These are phyloP conservation scores for Prunella himalayana DNA, from an alignment of 2,113 vertebrate species.

Conservation along the genomic window DNA sequence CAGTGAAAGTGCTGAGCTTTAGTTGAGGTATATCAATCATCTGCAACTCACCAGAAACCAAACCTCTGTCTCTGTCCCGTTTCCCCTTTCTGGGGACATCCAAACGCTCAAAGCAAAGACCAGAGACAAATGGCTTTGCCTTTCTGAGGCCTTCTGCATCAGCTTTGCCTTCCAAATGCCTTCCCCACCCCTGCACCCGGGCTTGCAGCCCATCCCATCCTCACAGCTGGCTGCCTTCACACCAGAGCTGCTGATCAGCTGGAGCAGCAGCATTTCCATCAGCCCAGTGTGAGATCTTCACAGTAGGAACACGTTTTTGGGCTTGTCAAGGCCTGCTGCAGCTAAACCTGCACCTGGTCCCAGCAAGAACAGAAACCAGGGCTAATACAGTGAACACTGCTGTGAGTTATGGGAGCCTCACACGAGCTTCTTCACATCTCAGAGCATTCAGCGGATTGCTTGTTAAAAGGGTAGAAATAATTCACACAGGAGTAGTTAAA, in stretches of 20 bases:
- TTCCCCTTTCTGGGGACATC: not conserved
- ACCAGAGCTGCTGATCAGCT: fast-evolving
- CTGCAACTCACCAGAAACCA: not conserved
- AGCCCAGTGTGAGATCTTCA: not conserved
- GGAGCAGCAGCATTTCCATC: not conserved
- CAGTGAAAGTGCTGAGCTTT: constrained; percentile 30
- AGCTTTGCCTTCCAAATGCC: not conserved
- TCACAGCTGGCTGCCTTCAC: not conserved
- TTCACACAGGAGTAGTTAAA: not conserved
- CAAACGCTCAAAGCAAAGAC: fast-evolving
- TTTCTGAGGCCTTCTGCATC: not conserved
- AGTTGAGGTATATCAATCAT: constrained; percentile 46
- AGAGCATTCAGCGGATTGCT: not conserved
- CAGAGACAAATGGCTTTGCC: not conserved
- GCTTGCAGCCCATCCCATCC: not conserved
- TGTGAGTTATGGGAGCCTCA: not conserved
- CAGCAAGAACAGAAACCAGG: not conserved
- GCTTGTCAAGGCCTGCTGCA: not conserved
- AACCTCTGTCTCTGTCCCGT: not conserved
- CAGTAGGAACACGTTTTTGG: fast-evolving
- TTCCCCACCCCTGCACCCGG: not conserved
- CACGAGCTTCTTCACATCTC: not conserved
- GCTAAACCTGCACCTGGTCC: not conserved
- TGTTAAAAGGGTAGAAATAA: not conserved
- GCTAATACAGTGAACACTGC: not conserved